A percentile compares a stretch with the other conserved stretches of the same genome.
These are phyloP conservation scores for Diadema setosum DNA, from an alignment of 35 echinoderm and acorn worm genomes.

Conservation along the genomic window DNA sequence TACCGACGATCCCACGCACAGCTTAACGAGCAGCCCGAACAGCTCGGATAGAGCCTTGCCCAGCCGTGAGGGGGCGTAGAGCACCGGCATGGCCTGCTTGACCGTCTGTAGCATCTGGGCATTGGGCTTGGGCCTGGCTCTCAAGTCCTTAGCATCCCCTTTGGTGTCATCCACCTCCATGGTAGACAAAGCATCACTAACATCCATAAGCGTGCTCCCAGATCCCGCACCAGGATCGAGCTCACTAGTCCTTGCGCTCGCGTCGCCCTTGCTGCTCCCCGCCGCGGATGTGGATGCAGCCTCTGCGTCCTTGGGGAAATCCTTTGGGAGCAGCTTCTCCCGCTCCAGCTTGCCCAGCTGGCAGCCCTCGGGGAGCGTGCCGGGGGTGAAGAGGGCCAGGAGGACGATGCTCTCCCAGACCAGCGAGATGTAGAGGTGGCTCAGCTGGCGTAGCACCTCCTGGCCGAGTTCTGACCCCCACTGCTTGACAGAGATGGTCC, in stretches of 20 bases:
- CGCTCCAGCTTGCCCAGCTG: conserved; percentile 90
- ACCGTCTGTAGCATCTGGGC: conserved; percentile 82
- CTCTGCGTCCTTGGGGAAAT: conserved; percentile 36
- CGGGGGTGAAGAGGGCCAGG: conserved; percentile 88
- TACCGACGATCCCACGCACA: conserved; percentile 92
- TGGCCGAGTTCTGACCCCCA: conserved; percentile 98
- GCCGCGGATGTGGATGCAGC: neutral
- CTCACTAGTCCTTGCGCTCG: conserved; percentile 41
- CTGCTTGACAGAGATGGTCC: conserved; percentile 94
- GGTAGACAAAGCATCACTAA: conserved; percentile 67
- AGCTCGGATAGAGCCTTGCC: conserved; percentile 89
- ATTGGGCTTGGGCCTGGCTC: conserved; percentile 64
- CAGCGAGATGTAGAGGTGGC: conserved; percentile 90
- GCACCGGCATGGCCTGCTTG: conserved; percentile 88
- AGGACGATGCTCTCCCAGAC: conserved; percentile 99
- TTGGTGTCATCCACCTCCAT: conserved; percentile 96
- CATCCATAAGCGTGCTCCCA: conserved; percentile 58
- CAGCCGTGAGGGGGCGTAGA: conserved; percentile 89
- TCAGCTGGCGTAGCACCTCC: conserved; percentile 69
- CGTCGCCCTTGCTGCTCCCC: neutral
- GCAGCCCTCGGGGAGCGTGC: conserved; percentile 81
- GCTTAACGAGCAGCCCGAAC: conserved; percentile 92
- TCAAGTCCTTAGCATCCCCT: conserved; percentile 14
- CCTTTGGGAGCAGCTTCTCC: conserved; percentile 85
- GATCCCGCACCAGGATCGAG: neutral